Conservation (phyloP, 2,113 vertebrate species). For the Rhinoptilus africanus region DNA sequence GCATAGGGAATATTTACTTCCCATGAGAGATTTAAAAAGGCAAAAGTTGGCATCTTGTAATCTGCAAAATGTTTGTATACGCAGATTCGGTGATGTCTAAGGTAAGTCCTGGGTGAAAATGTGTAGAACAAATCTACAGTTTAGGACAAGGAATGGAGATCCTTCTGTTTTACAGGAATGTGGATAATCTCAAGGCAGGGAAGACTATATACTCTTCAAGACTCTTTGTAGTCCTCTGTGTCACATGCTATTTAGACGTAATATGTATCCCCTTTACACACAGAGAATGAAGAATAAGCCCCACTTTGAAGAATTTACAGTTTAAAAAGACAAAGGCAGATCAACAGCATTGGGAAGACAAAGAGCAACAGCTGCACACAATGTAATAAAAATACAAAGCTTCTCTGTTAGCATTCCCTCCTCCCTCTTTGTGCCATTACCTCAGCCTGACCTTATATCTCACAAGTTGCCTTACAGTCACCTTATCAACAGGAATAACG, state of each 20-base stretch:
- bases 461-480: neutral
- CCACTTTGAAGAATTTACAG: neutral
- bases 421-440: neutral
- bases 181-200: neutral
- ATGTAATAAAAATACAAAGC: neutral
- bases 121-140: neutral
- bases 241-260: neutral
- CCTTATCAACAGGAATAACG: neutral
- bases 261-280: neutral
- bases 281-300: neutral
- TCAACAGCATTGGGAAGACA: neutral
- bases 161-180: neutral
- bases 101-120: neutral
- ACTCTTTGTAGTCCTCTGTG: neutral
- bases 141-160: neutral
- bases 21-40: neutral
- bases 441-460: neutral
- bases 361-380: slow-evolving; percentile 8
- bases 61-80: neutral
- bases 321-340: neutral
- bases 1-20: neutral
- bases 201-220: neutral
- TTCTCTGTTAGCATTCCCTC: neutral
- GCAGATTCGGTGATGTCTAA: neutral
- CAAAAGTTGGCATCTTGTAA: neutral